Percentiles rank a stretch among this genome's conserved stretches.
Conservation (phyloP, 2,113 vertebrate genomes). For the Cryptoleucopteryx plumbea region DNA sequence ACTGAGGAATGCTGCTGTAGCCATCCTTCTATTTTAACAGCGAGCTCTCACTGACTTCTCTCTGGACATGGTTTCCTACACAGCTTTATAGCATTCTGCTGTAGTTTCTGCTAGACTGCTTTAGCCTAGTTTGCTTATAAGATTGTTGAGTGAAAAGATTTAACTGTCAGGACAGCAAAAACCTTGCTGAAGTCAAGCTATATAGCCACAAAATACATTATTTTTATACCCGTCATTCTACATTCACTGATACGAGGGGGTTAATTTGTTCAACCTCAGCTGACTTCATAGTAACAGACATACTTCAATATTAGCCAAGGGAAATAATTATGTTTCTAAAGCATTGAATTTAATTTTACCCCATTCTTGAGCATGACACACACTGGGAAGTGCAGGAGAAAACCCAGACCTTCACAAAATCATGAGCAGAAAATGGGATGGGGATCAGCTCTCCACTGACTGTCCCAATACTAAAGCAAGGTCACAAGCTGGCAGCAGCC, state of each 20-base stretch:
- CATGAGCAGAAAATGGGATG: not conserved
- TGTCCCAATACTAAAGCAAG: not conserved
- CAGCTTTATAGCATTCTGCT: not conserved
- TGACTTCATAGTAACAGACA: not conserved
- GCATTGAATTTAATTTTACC: not conserved
- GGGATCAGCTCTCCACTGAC: not conserved
- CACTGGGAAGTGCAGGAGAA: not conserved
- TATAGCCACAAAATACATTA: not conserved
- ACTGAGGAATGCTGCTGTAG: conserved; percentile 28
- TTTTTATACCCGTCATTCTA: not conserved
- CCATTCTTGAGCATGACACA: not conserved
- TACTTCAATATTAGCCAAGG: not conserved
- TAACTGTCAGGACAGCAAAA: not conserved
- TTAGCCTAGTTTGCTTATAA: not conserved
- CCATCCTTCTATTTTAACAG: conserved; percentile 33
- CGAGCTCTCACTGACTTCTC: not conserved
- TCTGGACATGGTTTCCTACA: not conserved
- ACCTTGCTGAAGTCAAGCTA: not conserved
- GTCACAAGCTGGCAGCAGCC: not conserved
- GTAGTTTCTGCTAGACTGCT: not conserved
- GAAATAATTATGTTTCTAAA: not conserved
- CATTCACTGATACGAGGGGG: not conserved
- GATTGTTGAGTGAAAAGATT: not conserved
- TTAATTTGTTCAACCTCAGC: not conserved
- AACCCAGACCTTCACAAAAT: not conserved